Percentiles rank a stretch among this genome's conserved stretches.
phyloP scores from a whole-genome alignment of 1,140 invertebrate genomes.

The Brachionus sp. region DNA sequence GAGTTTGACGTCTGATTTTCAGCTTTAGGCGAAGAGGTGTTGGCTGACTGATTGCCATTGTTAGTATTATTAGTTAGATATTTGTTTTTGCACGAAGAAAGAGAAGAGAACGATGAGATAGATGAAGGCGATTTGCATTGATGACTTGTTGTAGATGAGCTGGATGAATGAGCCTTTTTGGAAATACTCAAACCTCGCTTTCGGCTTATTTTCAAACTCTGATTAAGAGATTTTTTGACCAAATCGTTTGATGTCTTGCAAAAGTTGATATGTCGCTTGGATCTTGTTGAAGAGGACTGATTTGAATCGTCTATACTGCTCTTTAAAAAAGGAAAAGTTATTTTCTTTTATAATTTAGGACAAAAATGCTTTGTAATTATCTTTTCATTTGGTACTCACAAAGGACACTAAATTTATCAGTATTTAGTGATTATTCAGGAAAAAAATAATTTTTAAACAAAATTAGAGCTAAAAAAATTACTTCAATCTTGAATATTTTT shows the following conservation, averaged over 20 bases:
- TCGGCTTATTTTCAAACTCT: background rate
- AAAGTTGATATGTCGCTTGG: constrained; percentile 17
- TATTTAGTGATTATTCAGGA: too few relatives aligned
- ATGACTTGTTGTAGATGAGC: background rate
- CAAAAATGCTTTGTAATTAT: background rate
- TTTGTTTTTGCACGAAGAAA: constrained; percentile 2
- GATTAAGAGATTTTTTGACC: background rate
- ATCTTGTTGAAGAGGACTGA: background rate
- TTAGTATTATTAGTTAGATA: constrained; percentile 12
- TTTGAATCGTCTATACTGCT: background rate
- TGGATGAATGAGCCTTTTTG: background rate
- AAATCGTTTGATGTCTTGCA: background rate
- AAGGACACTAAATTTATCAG: too few relatives aligned
- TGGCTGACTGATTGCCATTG: background rate
- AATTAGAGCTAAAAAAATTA: too few relatives aligned
- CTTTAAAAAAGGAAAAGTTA: background rate
- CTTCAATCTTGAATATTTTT: too few relatives aligned
- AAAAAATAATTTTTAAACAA: too few relatives aligned
- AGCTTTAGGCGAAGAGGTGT: background rate
- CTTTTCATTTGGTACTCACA: too few relatives aligned
- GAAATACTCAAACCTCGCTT: background rate
- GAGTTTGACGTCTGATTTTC: background rate
- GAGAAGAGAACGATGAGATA: constrained; percentile 3
- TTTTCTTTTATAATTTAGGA: background rate
- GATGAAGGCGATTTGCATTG: constrained; percentile 44